Base-by-base conservation (phyloP, 2,113 vertebrate species). In the Meleagris gallopavo region DNA sequence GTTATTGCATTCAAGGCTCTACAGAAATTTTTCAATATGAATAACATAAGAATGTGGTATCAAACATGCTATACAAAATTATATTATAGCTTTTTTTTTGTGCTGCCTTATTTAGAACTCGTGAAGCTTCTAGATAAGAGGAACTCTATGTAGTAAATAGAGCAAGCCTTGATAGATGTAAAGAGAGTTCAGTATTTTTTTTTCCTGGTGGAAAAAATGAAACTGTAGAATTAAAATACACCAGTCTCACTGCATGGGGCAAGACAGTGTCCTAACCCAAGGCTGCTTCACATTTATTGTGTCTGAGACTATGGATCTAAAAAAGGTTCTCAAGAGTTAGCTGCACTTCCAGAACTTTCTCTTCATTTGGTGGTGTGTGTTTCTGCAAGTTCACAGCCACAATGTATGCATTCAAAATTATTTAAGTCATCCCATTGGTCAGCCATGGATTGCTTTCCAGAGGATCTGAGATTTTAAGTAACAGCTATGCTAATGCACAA, bases 331-430 rank as follows among this genome's bases (percentile, higher is more conserved):
- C n/a, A 78, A 57, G 15, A 30, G 22, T 69, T 69, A 45, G 2
- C 11, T 81, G 1, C 10, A 5, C 70, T 71, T 58, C 29, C 80
- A 60, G 65, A 70, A 73, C 11, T 5, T 50, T 79, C 7, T 66
- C 84, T 62, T 75, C 11, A 5, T 70, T 36, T 70, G 22, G 11
- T 62, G 22, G 9, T 65, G 11, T 5, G 48, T 27, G 4, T 45
- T 66, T 6, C 7, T 54, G 41, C 36, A 78, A 84, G 4, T 22
- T 75, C 38, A 62, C 1, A 67, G 66, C 30, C 58, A 4, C 14
- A 21, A 29, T 1, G 0, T 11, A 3, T 46, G 9, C 16, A 13
- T 34, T 72, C 25, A 32, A 1, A 55, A 43, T 21, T 74, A 4
- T 66, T 60, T 40, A 14, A 34, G 27, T 46, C 74, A 41, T 12